Evolutionary conservation across 2,113 vertebrate species (phyloP).

Genomic region (Ameiurus melas): DNA sequence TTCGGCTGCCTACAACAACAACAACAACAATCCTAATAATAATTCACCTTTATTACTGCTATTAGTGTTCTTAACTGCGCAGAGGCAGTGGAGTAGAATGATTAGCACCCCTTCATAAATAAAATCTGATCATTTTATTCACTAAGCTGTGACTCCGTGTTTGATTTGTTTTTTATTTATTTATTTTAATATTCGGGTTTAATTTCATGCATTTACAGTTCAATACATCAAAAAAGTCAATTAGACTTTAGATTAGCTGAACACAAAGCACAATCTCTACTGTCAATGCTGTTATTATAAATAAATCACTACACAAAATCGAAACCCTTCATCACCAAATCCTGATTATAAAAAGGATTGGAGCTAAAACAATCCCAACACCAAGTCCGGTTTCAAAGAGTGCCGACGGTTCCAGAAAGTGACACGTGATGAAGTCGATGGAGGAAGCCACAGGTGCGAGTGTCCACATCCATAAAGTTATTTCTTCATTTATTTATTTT

Average conservation of each 20-base stretch:
- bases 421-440: neutral
- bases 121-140: neutral
- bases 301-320: neutral
- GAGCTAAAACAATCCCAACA: neutral
- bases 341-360: neutral
- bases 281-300: neutral
- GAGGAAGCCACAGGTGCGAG: neutral
- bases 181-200: neutral
- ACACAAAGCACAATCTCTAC: neutral
- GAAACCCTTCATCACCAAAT: neutral
- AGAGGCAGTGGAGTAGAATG: neutral
- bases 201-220: neutral
- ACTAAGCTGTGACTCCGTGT: neutral
- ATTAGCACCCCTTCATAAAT: neutral
- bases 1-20: neutral
- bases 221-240: neutral
- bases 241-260: neutral
- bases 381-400: neutral
- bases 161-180: no score
- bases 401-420: neutral
- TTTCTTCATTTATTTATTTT: neutral
- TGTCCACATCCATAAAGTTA: neutral
- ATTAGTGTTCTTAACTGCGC: neutral
- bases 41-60: neutral
- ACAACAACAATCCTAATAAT: neutral